Evolutionary conservation across 1,140 invertebrate species (phyloP), one percentile per base, ranked within the genome.

Genomic region (Heliconius melpomene): DNA sequence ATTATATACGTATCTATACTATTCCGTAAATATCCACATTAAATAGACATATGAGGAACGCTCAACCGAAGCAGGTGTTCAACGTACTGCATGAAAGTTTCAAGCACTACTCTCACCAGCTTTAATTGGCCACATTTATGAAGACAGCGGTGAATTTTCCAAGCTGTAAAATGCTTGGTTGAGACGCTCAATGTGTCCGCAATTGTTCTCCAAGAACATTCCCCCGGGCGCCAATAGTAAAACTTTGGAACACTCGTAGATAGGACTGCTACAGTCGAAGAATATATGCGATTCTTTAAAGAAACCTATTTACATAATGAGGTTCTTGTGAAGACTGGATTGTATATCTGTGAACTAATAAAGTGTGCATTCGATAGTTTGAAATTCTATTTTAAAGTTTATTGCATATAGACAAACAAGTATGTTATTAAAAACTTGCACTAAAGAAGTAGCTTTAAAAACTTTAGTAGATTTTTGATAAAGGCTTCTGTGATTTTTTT

Each of bases 201-300:
- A 79, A 74, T 79, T 74, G 78, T 79, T 79, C 77, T 66, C 29
- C 70, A 52, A 38, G 72, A 79, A 70, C 78, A 57, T 50, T 74
- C 73, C 78, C 78, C 78, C n/a, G 46, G 78, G 73, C 73, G 78
- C 71, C 50, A 77, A 82, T 81, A 82, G 72, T 54, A 70, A 79
- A 79, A 79, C 72, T 79, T 79, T 79, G 32, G 72, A 74, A 74
- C 57, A 70, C 26, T 66, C 78, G 72, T 32, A 79, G 78, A 79
- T 79, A 72, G 29, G 23, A 79, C 57, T 70, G 60, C 57, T 74
- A 74, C 72, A 70, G 66, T 32, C 76, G 66, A 77, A 66, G 72
- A 79, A 79, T 79, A 79, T 79, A 74, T 38, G 73, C 72, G 72
- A 66, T 74, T 79, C 78, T 77, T 77, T 70, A 50, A 70, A 79